A percentile compares a stretch with the other conserved stretches of the same genome.
Evolutionary conservation across 2,888 invertebrate genomes (phyloP).

Genomic region (Prosapia bicincta): DNA sequence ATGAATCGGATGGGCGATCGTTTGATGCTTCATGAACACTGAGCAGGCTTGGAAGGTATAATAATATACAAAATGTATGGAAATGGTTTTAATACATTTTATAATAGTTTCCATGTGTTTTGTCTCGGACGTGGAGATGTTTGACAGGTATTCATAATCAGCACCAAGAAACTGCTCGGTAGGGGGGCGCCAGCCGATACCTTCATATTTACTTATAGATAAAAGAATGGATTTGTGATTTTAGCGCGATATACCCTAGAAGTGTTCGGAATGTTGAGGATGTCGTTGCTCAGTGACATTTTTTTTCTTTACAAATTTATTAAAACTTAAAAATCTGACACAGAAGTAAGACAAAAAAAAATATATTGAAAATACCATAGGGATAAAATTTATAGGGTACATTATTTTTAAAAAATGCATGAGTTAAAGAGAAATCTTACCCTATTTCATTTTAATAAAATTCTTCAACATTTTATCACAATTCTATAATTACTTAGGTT

Average conservation of each 20-base stretch:
- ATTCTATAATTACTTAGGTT: no score
- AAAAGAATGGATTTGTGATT: constrained; percentile 2
- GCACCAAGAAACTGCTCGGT: background rate
- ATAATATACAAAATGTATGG: constrained; percentile 31
- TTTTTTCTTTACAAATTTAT: no score
- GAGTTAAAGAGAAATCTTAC: no score
- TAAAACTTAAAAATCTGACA: no score
- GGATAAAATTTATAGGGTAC: no score
- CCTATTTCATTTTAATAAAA: no score
- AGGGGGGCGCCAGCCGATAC: background rate
- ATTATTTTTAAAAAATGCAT: no score
- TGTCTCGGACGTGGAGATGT: constrained; percentile 20
- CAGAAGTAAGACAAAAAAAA: no score
- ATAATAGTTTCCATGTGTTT: constrained; percentile 29
- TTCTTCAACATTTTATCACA: no score
- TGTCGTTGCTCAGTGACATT: no score
- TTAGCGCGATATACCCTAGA: background rate
- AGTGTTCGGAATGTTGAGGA: background rate
- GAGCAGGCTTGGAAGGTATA: constrained; percentile 1
- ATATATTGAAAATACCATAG: no score
- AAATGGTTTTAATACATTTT: constrained; percentile 30
- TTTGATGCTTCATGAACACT: background rate
- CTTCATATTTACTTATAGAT: constrained; percentile 2
- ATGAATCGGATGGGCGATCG: constrained; percentile 24
- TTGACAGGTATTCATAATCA: constrained; percentile 29